Evolutionary conservation across 2,797 vertebrate genomes (phyloP), one percentile per base, ranked within the genome.

Genomic region (Alosa sapidissima): DNA sequence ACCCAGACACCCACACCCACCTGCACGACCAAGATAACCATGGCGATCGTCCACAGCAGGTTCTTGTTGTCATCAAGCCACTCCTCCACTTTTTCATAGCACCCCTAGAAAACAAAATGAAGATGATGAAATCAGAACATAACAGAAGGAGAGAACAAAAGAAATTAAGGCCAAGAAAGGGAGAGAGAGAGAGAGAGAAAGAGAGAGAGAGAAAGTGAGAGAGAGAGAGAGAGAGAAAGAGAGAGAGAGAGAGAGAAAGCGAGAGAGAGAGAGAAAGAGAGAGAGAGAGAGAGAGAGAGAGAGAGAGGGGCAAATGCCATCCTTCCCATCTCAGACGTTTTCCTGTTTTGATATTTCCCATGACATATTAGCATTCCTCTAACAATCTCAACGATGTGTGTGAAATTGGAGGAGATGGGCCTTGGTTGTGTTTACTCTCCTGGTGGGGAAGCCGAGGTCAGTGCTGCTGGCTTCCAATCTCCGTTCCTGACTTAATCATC

Each of bases 31-130:
- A 99, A 94, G 91, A 99, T 91, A 89, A 97, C 98, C 97, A 99
- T 98, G 87, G 96, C 98, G 81, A 97, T 94, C 0, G 97, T 97
- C 89, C 97, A 97, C 0, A 99, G 96, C 88, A 99, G 94, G 16
- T 98, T 97, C 89, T 98, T 99, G 87, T 98, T 98, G 84, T 98
- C 96, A 84, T 97, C 97, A 82, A 99, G 95, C 97, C 98, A 99
- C 87, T 94, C 95, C 91, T 97, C 97, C 90, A 99, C 96, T 91
- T 97, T 97, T 87, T 98, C 97, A 0, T 97, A 99, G 94, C 98
- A 99, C 41, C 98, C 98, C 98, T 99, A 90, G 11, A 85, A 85
- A 88, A 45, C 85, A 88, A 82, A 83, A 58, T 0, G 87, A 82
- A 88, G 16, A 5, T 83, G 36, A 86, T 60, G 8, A 72, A 55